Percentiles rank a stretch among this genome's conserved stretches.
Conservation (phyloP, 1,140 invertebrate species). For the Drosophila arawakana region DNA sequence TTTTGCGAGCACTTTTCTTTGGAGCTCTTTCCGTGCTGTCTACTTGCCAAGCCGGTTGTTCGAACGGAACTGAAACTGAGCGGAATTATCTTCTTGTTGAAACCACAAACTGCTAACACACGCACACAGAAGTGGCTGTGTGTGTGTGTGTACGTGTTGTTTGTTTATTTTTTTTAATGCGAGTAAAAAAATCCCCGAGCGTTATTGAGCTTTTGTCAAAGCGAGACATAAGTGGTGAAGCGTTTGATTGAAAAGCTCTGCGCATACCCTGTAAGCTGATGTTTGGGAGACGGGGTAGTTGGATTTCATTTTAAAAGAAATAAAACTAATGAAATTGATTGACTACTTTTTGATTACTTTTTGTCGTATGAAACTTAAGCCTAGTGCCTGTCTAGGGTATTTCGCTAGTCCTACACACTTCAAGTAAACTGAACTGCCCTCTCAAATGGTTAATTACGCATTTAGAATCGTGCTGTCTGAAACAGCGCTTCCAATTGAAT, state of each 20-base stretch:
- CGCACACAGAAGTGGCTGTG: not conserved
- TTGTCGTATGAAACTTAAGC: too few relatives aligned
- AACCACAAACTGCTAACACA: constrained; percentile 35
- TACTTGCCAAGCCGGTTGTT: constrained; percentile 47
- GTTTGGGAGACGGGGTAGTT: not conserved
- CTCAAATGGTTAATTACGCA: not conserved
- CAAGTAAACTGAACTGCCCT: too few relatives aligned
- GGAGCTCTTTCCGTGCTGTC: constrained; percentile 6
- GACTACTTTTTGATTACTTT: not conserved
- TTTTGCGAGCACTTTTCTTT: not conserved
- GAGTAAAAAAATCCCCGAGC: constrained; percentile 40
- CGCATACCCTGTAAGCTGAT: constrained; percentile 14
- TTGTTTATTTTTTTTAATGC: constrained; percentile 10
- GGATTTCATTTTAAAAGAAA: not conserved
- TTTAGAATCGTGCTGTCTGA: not conserved
- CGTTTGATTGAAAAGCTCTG: constrained; percentile 19
- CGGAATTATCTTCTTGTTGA: constrained; percentile 19
- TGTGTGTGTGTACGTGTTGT: not conserved
- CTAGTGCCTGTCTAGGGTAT: not conserved
- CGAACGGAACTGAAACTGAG: constrained; percentile 50
- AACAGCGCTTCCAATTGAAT: constrained; percentile 5
- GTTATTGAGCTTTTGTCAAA: constrained; percentile 23
- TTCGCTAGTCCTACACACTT: not conserved
- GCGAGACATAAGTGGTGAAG: not conserved
- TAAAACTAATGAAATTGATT: not conserved